phyloP scores from a whole-genome alignment of 1,140 invertebrate genomes.

The Drosophila suzukii region DNA sequence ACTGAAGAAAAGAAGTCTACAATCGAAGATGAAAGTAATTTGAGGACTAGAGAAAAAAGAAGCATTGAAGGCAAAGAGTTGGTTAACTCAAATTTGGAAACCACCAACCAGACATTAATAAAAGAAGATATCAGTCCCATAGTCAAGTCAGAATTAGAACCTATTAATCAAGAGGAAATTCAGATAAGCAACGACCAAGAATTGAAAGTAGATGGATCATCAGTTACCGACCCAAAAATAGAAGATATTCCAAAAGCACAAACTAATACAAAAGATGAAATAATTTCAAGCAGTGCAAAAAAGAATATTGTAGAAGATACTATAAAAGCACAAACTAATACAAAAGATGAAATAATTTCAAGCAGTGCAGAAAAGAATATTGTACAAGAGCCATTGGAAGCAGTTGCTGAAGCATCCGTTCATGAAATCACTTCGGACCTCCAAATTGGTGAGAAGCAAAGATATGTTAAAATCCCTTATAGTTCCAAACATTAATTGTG shows the following conservation, averaged over 20 bases:
- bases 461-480: neutral
- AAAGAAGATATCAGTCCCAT: neutral
- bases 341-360: too few relatives aligned
- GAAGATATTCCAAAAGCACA: neutral
- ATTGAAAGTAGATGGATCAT: too few relatives aligned
- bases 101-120: neutral
- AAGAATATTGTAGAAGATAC: too few relatives aligned
- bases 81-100: neutral
- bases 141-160: neutral
- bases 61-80: slow-evolving; percentile 1
- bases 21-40: neutral
- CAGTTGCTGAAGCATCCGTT: neutral
- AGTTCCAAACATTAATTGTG: neutral
- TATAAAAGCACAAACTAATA: too few relatives aligned
- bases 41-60: neutral
- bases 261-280: neutral
- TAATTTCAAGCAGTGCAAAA: too few relatives aligned
- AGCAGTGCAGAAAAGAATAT: neutral
- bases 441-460: neutral
- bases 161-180: neutral
- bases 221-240: neutral
- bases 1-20: neutral
- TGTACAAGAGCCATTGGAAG: neutral
- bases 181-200: neutral
- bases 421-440: neutral